Evolutionary conservation across 1,140 invertebrate genomes (phyloP), one percentile per base, ranked within the genome.

Genomic region (Drosophila serrata): DNA sequence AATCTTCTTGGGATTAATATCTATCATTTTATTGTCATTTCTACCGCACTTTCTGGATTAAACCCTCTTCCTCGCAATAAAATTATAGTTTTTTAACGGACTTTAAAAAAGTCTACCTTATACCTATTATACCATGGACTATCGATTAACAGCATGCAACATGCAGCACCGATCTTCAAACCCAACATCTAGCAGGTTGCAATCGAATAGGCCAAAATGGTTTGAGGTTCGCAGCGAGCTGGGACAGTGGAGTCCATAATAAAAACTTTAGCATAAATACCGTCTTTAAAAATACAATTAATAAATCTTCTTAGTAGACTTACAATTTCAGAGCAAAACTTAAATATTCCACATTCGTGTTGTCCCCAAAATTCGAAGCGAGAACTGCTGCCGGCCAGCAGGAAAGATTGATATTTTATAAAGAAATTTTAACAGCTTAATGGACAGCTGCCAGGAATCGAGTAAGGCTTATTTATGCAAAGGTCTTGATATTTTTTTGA

Each of bases 371-470:
- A 75, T 56, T 75, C 19, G 6, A 33, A 55, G 24, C 11, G 8
- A 22, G 19, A 56, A 73, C 63, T 24, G 42, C 48, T 40, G 43
- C 49, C 58, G 48, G 24, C 11, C 53, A 4, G 31, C 17, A 40
- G 6, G 29, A n/a, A 8, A 17, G n/a, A 12, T 27, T 35, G 7
- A 43, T 24, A 13, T 11, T 27, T 6, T 24, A 17, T 42, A 27
- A 8, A 24, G 1, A 15, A 8, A 19, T 12, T 42, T 29, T 11
- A 48, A 4, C 19, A 45, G 12, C 43, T 45, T 3, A 45, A 81
- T 86, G 81, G 82, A 86, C 15, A 62, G 43, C 49, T 68, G 33
- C 37, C 59, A 77, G 43, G 77, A 77, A 45, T 85, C 73, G 57
- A 78, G 42, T 59, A 6, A 29, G 42, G 2, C 2, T 43, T 22